phyloP scores from a whole-genome alignment of 2,113 vertebrate genomes.

The Leiothrix lutea region DNA sequence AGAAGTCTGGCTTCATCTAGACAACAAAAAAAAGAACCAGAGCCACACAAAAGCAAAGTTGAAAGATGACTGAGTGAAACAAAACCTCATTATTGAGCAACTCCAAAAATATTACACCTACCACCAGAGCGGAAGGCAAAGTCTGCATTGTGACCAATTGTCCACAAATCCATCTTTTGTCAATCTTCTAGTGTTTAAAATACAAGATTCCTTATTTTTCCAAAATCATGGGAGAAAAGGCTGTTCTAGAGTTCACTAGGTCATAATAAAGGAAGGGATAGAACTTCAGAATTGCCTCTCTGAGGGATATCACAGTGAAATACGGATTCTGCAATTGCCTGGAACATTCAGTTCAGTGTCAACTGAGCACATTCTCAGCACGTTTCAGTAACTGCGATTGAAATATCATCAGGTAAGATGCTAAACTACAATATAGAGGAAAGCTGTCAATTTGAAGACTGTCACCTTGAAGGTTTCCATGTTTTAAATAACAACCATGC shows the following conservation, averaged over 20 bases:
- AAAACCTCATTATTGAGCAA: not conserved
- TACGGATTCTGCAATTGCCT: not conserved
- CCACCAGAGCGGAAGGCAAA: not conserved
- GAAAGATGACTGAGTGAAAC: not conserved
- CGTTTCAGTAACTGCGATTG: not conserved
- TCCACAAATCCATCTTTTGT: rapidly evolving
- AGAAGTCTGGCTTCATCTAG: not conserved
- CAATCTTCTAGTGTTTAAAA: not conserved
- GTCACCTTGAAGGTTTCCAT: not conserved
- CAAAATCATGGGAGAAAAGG: not conserved
- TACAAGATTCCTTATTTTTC: not conserved
- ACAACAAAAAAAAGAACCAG: not conserved
- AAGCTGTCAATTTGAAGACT: not conserved
- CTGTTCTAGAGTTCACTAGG: not conserved
- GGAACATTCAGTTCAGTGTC: not conserved
- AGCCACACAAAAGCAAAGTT: not conserved
- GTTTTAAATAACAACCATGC: not conserved
- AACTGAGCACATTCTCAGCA: not conserved
- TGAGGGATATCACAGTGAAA: not conserved
- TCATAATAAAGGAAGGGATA: not conserved
- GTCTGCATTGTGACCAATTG: not conserved
- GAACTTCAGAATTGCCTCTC: not conserved
- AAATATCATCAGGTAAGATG: not conserved
- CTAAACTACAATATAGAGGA: not conserved
- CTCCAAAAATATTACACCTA: not conserved